Evolutionary conservation across 2,113 vertebrate species (phyloP).

Genomic region (Xyliphius kryptos): DNA sequence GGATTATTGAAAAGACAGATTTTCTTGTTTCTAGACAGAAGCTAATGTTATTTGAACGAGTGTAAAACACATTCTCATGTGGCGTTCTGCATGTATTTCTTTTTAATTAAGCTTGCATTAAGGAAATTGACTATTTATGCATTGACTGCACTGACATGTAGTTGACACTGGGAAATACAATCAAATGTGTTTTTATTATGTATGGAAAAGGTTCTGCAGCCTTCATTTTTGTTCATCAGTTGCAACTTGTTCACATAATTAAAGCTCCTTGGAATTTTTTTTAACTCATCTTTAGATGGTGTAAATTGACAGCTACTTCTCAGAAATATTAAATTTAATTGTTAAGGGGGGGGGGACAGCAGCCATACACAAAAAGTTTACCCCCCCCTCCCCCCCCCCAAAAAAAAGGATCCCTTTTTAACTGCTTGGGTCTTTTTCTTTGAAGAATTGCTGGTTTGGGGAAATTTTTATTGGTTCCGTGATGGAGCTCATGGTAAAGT

Average conservation of each 20-base stretch:
- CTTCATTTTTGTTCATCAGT: conserved; percentile 28
- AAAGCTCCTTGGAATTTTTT: conserved; percentile 23
- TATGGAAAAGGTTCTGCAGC: conserved; percentile 17
- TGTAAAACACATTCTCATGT: conserved; percentile 3
- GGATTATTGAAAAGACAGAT: neutral
- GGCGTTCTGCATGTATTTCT: neutral
- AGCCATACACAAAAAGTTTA: too few relatives aligned
- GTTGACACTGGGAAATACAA: neutral
- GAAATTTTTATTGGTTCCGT: too few relatives aligned
- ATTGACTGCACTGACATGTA: neutral
- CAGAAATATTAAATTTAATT: conserved; percentile 30
- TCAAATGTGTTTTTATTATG: neutral
- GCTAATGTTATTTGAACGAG: neutral
- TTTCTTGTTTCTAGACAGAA: neutral
- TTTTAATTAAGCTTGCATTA: conserved; percentile 12
- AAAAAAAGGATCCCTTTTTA: too few relatives aligned
- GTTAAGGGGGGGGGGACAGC: too few relatives aligned
- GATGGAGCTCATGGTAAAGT: too few relatives aligned
- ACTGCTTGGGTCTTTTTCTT: too few relatives aligned
- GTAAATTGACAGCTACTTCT: conserved; percentile 30
- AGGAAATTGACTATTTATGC: conserved; percentile 9
- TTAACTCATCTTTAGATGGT: neutral
- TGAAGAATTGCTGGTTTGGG: too few relatives aligned
- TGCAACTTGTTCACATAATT: conserved; percentile 34
- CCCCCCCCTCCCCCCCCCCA: too few relatives aligned